Evolutionary conservation across 2,797 vertebrate species (phyloP), one percentile per base, ranked within the genome.

Genomic region (Helicolenus hilgendorfi): DNA sequence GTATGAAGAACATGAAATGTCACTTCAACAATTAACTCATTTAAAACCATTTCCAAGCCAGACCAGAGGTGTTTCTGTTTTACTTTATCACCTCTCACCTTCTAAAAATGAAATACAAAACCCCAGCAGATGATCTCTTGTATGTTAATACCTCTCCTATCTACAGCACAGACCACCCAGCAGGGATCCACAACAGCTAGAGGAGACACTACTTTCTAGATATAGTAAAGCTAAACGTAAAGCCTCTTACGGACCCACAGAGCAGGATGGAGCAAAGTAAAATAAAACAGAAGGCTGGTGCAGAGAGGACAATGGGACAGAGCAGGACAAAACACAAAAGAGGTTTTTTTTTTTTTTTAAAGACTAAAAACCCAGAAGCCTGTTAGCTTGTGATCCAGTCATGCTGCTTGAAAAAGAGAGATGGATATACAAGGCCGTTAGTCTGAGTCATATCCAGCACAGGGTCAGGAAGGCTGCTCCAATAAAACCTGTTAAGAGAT

Each of bases 151-250:
- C 63, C 82, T 41, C 38, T 41, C 14, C 38, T 41, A 41, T 41
- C 38, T 38, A 2, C 72, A 81, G 13, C 41, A 33, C 55, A 24
- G 55, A 64, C 65, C 53, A 62, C 3, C 22, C 62, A 63, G 79
- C 79, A 49, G 41, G 14, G 69, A 31, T 10, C 41, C 31, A 11
- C 55, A 45, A 3, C 58, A 67, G 36, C 26, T 24, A 7, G 7
- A 62, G 63, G 63, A 81, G 69, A 78, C 49, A 4, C 59, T 8
- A 77, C 70, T 26, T 75, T 74, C 31, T 22, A 26, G 53, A 91
- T 49, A 72, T 14, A 78, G 53, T 49, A 38, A 60, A 63, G 41
- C 60, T 22, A 83, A n/a, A 55, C 49, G 49, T 55, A 11, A 87
- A 90, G 84, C 81, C 2, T 80, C 88, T 88, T 6, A 49, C 7